These are phyloP conservation scores for Aphidius gifuensis DNA, from an alignment of 1,140 invertebrate genomes.

Conservation along the genomic window DNA sequence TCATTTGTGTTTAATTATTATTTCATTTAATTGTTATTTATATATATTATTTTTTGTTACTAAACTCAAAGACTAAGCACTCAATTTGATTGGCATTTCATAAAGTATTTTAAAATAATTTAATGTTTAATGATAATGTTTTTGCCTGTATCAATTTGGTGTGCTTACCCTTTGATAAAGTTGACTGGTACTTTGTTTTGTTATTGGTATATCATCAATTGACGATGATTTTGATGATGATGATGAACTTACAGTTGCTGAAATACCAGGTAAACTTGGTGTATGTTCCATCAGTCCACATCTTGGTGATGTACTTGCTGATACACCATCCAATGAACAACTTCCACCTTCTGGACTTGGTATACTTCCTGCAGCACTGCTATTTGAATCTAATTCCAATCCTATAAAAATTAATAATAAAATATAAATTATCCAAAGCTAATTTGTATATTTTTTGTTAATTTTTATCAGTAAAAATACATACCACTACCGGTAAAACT, in stretches of 20 bases:
- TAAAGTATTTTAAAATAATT: conserved; percentile 20
- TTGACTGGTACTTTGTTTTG: conserved; percentile 66
- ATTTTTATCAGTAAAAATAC: conserved; percentile 17
- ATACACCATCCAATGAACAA: conserved; percentile 64
- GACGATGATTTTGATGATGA: conserved; percentile 44
- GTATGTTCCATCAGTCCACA: conserved; percentile 57
- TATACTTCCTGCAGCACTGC: conserved; percentile 67
- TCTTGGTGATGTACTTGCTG: conserved; percentile 58
- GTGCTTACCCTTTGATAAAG: conserved; percentile 82
- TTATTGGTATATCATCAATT: conserved; percentile 15
- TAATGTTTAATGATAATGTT: conserved; percentile 28
- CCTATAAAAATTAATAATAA: conserved; percentile 37
- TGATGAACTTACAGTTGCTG: conserved; percentile 57
- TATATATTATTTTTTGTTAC: background rate
- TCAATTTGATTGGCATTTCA: conserved; percentile 62
- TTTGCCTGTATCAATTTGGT: conserved; percentile 49
- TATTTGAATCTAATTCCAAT: conserved; percentile 71
- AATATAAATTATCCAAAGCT: background rate
- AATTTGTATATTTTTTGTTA: background rate
- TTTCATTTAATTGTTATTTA: background rate
- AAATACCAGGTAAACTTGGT: conserved; percentile 62
- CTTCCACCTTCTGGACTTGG: conserved; percentile 70
- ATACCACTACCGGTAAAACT: conserved; percentile 64
- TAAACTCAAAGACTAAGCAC: conserved; percentile 57
- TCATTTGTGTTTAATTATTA: background rate